These are phyloP conservation scores for Gymnarchus niloticus DNA, from an alignment of 2,113 vertebrate genomes.

Conservation along the genomic window DNA sequence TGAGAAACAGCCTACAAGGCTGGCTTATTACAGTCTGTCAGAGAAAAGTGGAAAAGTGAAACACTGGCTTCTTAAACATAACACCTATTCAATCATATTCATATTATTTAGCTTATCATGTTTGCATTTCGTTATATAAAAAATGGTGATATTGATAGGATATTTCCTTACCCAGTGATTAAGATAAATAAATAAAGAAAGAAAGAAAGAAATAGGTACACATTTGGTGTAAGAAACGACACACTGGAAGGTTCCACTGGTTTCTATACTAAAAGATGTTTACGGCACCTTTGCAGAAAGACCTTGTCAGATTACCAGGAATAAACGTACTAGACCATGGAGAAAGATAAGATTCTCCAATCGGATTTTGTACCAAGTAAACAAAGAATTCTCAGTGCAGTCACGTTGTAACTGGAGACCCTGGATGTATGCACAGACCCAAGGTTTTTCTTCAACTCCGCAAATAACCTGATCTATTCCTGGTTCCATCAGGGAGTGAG, in stretches of 20 bases:
- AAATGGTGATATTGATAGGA: neutral
- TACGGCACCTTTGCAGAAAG: neutral
- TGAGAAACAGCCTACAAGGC: neutral
- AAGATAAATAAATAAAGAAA: too few species aligned
- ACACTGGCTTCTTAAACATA: neutral
- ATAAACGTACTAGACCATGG: neutral
- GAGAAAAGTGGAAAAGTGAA: too few species aligned
- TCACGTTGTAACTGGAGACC: neutral
- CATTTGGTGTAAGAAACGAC: neutral
- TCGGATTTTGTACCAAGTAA: neutral
- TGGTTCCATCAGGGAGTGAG: neutral
- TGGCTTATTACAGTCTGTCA: too few species aligned
- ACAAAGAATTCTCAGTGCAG: neutral
- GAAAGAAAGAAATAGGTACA: neutral
- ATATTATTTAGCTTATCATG: neutral
- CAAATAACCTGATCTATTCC: neutral
- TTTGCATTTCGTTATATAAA: constrained; percentile 1
- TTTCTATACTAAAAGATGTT: neutral
- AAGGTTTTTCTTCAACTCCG: neutral
- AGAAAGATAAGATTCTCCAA: constrained; percentile 6
- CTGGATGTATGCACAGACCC: neutral
- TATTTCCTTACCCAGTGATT: neutral
- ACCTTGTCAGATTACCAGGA: constrained; percentile 4
- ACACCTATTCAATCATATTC: neutral
- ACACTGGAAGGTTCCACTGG: neutral